Base-by-base conservation (phyloP, 2,797 vertebrate genomes). In the Apodemus agrarius region DNA sequence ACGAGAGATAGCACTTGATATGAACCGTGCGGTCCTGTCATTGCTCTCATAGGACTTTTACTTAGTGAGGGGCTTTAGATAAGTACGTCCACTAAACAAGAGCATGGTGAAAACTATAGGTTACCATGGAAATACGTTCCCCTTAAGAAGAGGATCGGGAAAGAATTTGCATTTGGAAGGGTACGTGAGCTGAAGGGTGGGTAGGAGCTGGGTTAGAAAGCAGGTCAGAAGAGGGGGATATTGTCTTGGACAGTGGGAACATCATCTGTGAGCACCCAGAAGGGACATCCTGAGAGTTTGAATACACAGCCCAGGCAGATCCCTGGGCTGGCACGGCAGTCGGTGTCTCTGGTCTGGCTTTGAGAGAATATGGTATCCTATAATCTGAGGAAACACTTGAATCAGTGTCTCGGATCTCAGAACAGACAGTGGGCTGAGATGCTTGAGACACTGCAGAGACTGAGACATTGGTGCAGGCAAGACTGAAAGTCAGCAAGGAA, bases 191-290 rank as follows among this genome's bases (percentile, higher is more conserved):
- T 40, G 61, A 92, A 63, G 34, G 49, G 2, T 0, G 6, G 43
- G 31, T 82, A 26, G 61, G 21, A 34, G 46, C 14, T 82, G 12
- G 10, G 4, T 24, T 72, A 91, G 84, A 78, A 59, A 63, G 46
- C 40, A 54, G 10, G n/a, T 6, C 6, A 7, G 31, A 12, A 31
- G n/a, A 31, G 3, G 29, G 12, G 9, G 0, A 2, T 46, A 21
- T 43, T 72, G 37, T 63, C 43, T 9, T 0, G 31, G 1, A 16
- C 24, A 57, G 34, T 43, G 4, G 31, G n/a, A 74, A 7, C n/a
- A 2, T 72, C 52, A 26, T 54, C 7, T 16, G 5, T 74, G 54
- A 67, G 7, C 7, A 67, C 10, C 29, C 19, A 6, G 1, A 43
- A 69, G 29, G 5, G 43, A 59, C 4, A n/a, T 65, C 54, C 43